These are phyloP conservation scores for Nemoura dubitans DNA, from an alignment of 2,888 invertebrate genomes.

Conservation along the genomic window DNA sequence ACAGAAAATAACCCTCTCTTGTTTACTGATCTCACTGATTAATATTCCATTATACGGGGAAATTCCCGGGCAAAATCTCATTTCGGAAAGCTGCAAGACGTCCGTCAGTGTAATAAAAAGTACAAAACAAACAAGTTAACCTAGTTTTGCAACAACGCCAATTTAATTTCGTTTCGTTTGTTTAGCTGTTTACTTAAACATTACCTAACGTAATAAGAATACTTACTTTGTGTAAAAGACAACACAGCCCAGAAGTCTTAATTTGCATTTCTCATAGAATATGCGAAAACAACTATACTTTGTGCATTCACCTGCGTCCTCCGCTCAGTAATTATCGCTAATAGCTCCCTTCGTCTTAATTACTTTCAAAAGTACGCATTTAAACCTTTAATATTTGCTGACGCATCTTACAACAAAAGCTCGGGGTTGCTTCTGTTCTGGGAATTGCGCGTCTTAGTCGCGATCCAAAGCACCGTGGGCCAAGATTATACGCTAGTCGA, in stretches of 20 bases:
- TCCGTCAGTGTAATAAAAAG: slow-evolving; percentile 9
- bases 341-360: slow-evolving; percentile 28
- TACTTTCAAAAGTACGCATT: slow-evolving; percentile 34
- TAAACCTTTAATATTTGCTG: slow-evolving; percentile 8
- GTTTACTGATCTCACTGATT: slow-evolving; percentile 29
- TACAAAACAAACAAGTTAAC: slow-evolving; percentile 25
- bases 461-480: too few species aligned
- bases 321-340: slow-evolving; percentile 28
- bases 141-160: slow-evolving; percentile 34
- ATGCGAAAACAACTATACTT: not conserved
- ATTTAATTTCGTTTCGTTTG: slow-evolving; percentile 34
- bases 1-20: not conserved
- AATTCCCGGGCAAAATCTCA: slow-evolving; percentile 19
- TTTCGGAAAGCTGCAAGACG: not conserved
- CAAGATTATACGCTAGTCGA: too few species aligned
- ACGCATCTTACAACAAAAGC: not conserved
- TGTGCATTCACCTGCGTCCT: slow-evolving; percentile 14
- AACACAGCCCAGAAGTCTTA: slow-evolving; percentile 10
- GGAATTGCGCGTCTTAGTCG: not conserved
- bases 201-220: slow-evolving; percentile 18
- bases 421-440: not conserved
- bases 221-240: slow-evolving; percentile 19
- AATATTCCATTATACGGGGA: slow-evolving; percentile 17
- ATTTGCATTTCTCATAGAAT: slow-evolving; percentile 22
- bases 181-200: slow-evolving; percentile 39